Percentiles rank a stretch among this genome's conserved stretches.
Evolutionary conservation across 2,888 invertebrate species (phyloP).

Genomic region (Ochlodes sylvanus): DNA sequence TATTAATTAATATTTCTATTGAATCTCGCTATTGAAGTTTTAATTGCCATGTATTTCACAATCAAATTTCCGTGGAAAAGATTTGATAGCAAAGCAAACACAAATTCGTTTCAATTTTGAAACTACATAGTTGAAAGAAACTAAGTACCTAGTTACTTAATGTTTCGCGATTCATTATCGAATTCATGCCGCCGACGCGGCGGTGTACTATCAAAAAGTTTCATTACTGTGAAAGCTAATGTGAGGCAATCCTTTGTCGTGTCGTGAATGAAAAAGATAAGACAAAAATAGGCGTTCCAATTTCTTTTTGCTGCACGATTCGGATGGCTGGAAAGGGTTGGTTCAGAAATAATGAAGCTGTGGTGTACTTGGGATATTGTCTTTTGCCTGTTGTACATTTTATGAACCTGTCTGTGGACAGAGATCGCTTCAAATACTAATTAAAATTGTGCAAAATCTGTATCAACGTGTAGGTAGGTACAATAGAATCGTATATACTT

Average conservation of each 20-base stretch:
- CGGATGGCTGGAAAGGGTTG: constrained; percentile 66
- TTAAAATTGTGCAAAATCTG: too few relatives aligned
- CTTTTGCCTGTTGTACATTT: background rate
- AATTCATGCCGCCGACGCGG: constrained; percentile 30
- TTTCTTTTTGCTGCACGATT: constrained; percentile 55
- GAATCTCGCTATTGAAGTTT: too few relatives aligned
- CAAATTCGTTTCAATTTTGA: constrained; percentile 17
- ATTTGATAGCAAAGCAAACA: constrained; percentile 9
- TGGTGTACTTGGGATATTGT: constrained; percentile 8
- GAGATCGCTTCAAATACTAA: too few relatives aligned
- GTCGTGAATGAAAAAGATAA: constrained; percentile 56
- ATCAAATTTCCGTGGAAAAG: constrained; percentile 5
- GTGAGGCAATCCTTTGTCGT: constrained; percentile 60
- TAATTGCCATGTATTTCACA: background rate
- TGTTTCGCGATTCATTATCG: constrained; percentile 24
- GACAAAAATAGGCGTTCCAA: constrained; percentile 65
- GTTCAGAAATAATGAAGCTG: constrained; percentile 66
- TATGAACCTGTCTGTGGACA: too few relatives aligned
- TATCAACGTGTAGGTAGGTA: too few relatives aligned
- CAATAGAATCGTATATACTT: too few relatives aligned
- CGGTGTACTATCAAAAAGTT: constrained; percentile 39
- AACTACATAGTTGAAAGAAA: background rate
- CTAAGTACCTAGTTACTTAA: constrained; percentile 2
- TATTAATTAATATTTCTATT: too few relatives aligned
- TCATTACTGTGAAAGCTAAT: constrained; percentile 32